phyloP scores from a whole-genome alignment of 2,888 invertebrate genomes.

The Philopedon plagiatum region DNA sequence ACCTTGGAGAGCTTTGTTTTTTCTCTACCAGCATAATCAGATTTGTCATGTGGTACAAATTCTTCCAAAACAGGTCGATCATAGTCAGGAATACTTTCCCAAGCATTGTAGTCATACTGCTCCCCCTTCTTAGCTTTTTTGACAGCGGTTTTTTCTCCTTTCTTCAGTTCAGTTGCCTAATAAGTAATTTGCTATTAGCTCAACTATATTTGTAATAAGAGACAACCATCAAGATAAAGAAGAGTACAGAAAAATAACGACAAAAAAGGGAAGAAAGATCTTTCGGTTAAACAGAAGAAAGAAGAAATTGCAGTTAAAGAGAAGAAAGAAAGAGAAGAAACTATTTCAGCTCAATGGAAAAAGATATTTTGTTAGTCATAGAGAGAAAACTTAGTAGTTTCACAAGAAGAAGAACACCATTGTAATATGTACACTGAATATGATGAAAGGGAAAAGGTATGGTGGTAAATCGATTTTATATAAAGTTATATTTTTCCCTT shows the following conservation, averaged over 20 bases:
- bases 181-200: conserved; percentile 25
- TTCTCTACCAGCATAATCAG: conserved; percentile 70
- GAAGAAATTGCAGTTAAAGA: neutral
- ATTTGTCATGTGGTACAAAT: conserved; percentile 71
- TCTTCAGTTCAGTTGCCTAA: conserved; percentile 60
- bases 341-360: neutral
- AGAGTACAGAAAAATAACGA: neutral
- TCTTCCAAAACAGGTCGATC: conserved; percentile 82
- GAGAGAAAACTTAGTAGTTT: conserved; percentile 19
- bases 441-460: conserved; percentile 29
- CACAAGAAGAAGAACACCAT: neutral
- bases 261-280: neutral
- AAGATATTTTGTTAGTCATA: conserved; percentile 25
- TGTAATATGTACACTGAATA: conserved; percentile 1
- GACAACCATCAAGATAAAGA: neutral
- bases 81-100: conserved; percentile 76
- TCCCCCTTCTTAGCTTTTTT: conserved; percentile 61
- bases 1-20: conserved; percentile 68
- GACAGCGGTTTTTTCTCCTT: conserved; percentile 57
- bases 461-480: conserved; percentile 12
- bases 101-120: conserved; percentile 60
- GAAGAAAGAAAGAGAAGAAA: conserved; percentile 1
- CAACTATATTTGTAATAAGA: neutral
- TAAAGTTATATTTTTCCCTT: neutral
- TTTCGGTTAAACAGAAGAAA: neutral